Base-by-base conservation (phyloP, 2,888 invertebrate species). In the Megaustenia siamemsis region DNA sequence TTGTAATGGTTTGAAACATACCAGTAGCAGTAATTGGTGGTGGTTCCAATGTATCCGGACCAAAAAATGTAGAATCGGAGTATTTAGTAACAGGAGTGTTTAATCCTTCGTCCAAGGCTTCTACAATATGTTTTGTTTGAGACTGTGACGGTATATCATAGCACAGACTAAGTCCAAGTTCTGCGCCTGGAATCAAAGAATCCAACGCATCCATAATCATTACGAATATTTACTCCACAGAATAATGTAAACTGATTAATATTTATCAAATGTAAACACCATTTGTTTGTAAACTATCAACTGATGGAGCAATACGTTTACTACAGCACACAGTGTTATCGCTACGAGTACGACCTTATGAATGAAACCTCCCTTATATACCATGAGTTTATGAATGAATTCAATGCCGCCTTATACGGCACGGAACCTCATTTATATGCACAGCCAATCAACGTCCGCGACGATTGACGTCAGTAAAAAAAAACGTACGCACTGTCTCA, bases 51-150 rank as follows among this genome's bases (percentile, higher is more conserved):
- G 97, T 96, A 90, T 93, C 93, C 86, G 92, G 90, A 86, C 97
- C 97, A 95, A 98, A 98, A 96, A 98, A 98, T 86, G 93, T 97
- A 93, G 97, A 96, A 95, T 98, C 98, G 92, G 96, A 96, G 92
- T 97, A 97, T 86, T 98, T 98, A 93, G 98, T 97, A 91, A 98
- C 97, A 87, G 98, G 98, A 88, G 98, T 98, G 95, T 98, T 98
- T 83, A 83, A 83, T 78, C 83, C 83, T 56, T 83, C 83, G 78
- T 83, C 83, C n/a, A 83, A 35, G 10, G 78, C 83, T 32, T 83
- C 83, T 6, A 78, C 68, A 69, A 63, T 56, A 69, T 83, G 83
- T 49, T 69, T 66, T 40, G 49, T 73, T 32, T 45, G 66, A 53
- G 66, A 21, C 49, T 77, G 69, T 21, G 43, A 56, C 6, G 87